These are phyloP conservation scores for Glaucomys volans DNA, from an alignment of 2,113 vertebrate genomes.

Conservation along the genomic window DNA sequence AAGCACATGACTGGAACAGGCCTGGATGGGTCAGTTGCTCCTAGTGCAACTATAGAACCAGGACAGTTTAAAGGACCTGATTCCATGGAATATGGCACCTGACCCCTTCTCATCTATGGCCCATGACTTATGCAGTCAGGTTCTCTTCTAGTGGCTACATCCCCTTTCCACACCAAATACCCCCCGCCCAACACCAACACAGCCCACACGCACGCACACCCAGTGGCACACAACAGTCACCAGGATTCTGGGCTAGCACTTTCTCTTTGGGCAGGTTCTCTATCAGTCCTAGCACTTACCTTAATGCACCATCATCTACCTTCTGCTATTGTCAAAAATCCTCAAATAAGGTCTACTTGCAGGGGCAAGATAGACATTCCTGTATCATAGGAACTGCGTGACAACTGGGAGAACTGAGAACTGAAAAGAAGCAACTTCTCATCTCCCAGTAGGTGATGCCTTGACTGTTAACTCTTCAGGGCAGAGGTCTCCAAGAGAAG, in stretches of 20 bases:
- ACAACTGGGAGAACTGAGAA: not conserved
- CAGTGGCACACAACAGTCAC: too few relatives aligned
- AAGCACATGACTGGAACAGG: not conserved
- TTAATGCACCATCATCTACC: not conserved
- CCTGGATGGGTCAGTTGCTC: not conserved
- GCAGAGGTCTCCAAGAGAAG: not conserved
- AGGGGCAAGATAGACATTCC: not conserved
- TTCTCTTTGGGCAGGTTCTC: not conserved
- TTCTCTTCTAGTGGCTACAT: not conserved
- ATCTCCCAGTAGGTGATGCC: not conserved
- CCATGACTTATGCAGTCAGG: rapidly evolving
- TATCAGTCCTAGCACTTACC: not conserved
- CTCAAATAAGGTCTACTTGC: not conserved
- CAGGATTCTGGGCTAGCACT: not conserved
- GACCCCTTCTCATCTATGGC: not conserved
- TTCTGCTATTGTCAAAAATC: not conserved
- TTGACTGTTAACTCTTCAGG: not conserved
- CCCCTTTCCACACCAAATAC: not conserved
- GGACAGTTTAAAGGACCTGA: too few relatives aligned
- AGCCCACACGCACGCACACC: too few relatives aligned
- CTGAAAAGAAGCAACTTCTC: not conserved
- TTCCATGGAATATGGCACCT: too few relatives aligned
- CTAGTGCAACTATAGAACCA: not conserved
- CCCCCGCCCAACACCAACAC: too few relatives aligned
- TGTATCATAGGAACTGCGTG: not conserved